These are phyloP conservation scores for Craniophora ligustri DNA, from an alignment of 2,888 invertebrate species.

Conservation along the genomic window DNA sequence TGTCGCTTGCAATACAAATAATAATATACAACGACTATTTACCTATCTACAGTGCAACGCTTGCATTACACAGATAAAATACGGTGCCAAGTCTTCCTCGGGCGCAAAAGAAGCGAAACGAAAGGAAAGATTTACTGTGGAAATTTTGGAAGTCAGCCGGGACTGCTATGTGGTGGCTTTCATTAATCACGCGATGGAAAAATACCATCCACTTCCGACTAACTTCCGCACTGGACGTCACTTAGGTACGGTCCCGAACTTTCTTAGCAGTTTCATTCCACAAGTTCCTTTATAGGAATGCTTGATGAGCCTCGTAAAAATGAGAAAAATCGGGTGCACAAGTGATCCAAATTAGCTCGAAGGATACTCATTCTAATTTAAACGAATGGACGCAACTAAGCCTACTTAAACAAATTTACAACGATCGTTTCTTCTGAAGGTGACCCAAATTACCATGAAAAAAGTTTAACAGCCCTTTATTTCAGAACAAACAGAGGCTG, in stretches of 20 bases:
- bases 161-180: constrained; percentile 77
- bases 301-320: constrained; percentile 32
- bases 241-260: constrained; percentile 43
- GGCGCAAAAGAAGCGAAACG: constrained; percentile 86
- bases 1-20: constrained; percentile 60
- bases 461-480: constrained; percentile 88
- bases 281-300: constrained; percentile 20
- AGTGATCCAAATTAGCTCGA: constrained; percentile 62
- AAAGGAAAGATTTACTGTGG: constrained; percentile 82
- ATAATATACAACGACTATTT: constrained; percentile 69
- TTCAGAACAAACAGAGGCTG: constrained; percentile 87
- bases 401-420: constrained; percentile 87
- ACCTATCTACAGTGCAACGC: constrained; percentile 80
- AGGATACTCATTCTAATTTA: constrained; percentile 74
- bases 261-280: constrained; percentile 37
- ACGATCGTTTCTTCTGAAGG: constrained; percentile 83
- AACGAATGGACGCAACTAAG: constrained; percentile 78
- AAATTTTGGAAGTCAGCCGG: constrained; percentile 88
- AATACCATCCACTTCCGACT: constrained; percentile 73
- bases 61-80: constrained; percentile 85
- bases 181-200: constrained; percentile 84
- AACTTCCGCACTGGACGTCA: constrained; percentile 66
- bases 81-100: constrained; percentile 85
- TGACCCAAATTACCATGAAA: constrained; percentile 88
- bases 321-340: constrained; percentile 12